Base-by-base conservation (phyloP, 2,888 invertebrate species). In the Polyommatus iphigenia region DNA sequence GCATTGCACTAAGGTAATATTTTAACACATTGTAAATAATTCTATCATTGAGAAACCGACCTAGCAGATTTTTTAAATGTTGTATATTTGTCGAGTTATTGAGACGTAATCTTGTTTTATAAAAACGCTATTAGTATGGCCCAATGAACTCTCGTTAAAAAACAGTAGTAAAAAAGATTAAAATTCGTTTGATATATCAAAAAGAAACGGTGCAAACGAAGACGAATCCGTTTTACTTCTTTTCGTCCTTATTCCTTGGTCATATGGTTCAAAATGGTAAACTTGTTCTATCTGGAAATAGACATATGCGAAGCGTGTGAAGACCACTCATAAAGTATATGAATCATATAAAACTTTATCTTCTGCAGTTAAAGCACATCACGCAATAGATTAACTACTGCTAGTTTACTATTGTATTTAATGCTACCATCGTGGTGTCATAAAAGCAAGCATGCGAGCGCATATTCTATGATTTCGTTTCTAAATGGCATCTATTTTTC, bases 341-440 rank as follows among this genome's bases (percentile, higher is more conserved):
- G 67, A 32, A 10, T 67, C 67, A 67, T 67, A 67, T 29, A 67
- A 67, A 67, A 67, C 62, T 67, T 67, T 32, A 67, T 67, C 67
- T 67, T 5, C 29, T 15, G 4, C 24, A 24, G 67, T 67, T 67
- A 32, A 67, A 32, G 67, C 67, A 67, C 18, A 67, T 67, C 29
- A 67, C 29, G 29, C 67, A 67, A 67, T 67, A 32, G 62, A 13
- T 24, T 67, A 67, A 67, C 62, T 67, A 32, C 29, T 67, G 18
- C 29, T 32, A 32, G 67, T 32, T 67, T 67, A 32, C 29, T 32
- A 67, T 67, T 32, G 67, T 67, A 29, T 67, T 67, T 29, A 29
- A 67, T 32, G 10, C 29, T 18, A 5, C 29, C 29, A 13, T 67
- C 67, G 15, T 67, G 15, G 15, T 67, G 67, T 67, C 67, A 29